Conservation (phyloP, 2,113 vertebrate species). For the Rhinogobius similis region DNA sequence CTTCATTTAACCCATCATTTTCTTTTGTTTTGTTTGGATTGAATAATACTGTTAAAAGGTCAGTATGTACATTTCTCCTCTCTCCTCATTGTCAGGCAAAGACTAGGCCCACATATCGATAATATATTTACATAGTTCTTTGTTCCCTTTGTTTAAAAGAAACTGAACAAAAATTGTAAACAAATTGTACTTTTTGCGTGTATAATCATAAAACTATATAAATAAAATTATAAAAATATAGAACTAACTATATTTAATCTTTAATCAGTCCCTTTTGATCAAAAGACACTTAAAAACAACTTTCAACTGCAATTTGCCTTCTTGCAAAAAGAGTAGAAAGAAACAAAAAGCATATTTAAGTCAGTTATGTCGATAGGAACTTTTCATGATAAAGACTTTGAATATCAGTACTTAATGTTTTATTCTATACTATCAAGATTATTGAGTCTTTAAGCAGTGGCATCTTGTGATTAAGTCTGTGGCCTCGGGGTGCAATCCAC, state of each 20-base stretch:
- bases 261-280: too few relatives aligned
- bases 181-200: too few relatives aligned
- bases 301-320: neutral
- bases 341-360: too few relatives aligned
- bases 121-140: neutral
- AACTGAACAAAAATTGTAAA: neutral
- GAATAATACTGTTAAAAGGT: constrained; percentile 8
- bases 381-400: neutral
- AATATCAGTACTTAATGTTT: neutral
- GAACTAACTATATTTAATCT: too few relatives aligned
- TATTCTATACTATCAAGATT: neutral
- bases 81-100: neutral
- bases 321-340: neutral
- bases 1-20: neutral
- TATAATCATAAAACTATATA: too few relatives aligned
- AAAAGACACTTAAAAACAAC: too few relatives aligned
- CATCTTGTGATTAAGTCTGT: constrained; percentile 60
- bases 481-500: constrained; percentile 53
- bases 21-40: neutral
- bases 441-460: constrained; percentile 50
- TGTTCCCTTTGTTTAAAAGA: neutral
- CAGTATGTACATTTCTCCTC: neutral
- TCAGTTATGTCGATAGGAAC: neutral
- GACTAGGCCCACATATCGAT: neutral
- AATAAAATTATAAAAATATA: too few relatives aligned